A percentile compares a stretch with the other conserved stretches of the same genome.
Conservation (phyloP, 2,888 invertebrate genomes). For the Kryphioiulus occultus region DNA sequence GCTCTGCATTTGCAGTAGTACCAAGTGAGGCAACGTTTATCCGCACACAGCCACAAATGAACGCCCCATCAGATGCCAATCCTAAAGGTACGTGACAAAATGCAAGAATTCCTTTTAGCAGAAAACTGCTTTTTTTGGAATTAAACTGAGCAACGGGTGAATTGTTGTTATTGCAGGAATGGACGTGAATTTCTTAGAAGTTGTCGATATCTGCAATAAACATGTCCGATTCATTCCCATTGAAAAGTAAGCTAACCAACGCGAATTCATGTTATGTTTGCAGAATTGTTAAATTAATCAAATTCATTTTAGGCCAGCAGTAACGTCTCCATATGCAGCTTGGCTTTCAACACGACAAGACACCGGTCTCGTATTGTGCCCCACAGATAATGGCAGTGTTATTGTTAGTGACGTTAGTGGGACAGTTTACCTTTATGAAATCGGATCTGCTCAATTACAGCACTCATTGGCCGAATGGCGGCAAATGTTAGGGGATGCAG, state of each 20-base stretch:
- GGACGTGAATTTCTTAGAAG: slow-evolving; percentile 65
- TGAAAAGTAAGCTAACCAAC: slow-evolving; percentile 62
- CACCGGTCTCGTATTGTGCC: slow-evolving; percentile 63
- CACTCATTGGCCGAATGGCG: slow-evolving; percentile 66
- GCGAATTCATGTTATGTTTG: neutral
- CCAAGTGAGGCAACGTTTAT: slow-evolving; percentile 11
- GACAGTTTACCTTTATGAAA: slow-evolving; percentile 68
- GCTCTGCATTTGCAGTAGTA: slow-evolving; percentile 11
- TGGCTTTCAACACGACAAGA: slow-evolving; percentile 65
- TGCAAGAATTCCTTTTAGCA: neutral
- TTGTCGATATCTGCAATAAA: slow-evolving; percentile 66
- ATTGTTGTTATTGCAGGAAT: slow-evolving; percentile 45
- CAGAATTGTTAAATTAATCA: no score
- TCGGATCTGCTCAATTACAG: slow-evolving; percentile 63
- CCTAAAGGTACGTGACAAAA: neutral
- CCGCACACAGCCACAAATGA: neutral
- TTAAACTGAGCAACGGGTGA: neutral
- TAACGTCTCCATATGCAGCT: slow-evolving; percentile 62
- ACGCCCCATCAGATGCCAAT: slow-evolving; percentile 13
- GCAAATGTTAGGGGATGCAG: slow-evolving; percentile 62
- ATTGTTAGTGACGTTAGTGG: slow-evolving; percentile 69
- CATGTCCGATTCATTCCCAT: slow-evolving; percentile 68
- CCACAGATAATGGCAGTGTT: slow-evolving; percentile 65
- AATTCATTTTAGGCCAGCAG: slow-evolving; percentile 57
- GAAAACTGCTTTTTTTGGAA: neutral